Base-by-base conservation (phyloP, 2,113 vertebrate species). In the Propithecus coquereli region DNA sequence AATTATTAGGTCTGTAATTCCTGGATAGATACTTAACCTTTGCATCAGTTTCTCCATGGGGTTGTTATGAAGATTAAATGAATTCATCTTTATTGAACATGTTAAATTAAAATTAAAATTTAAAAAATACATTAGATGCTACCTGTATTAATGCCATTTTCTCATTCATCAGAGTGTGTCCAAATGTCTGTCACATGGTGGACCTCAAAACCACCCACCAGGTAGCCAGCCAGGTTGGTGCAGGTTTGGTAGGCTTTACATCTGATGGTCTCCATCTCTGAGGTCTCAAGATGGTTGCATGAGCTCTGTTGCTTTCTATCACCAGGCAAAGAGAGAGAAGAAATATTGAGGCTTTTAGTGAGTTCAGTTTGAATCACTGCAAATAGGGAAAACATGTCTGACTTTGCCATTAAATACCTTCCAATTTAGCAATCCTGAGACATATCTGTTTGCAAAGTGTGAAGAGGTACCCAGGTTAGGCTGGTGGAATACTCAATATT, bases 401-500 rank as follows among this genome's bases (percentile, higher is more conserved):
- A 81, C 45, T 87, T 94, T 95, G 76, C 57, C 65, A 47, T 57
- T 57, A 97, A 98, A 95, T 96, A 92, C 3, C 83, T 97, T 90
- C 59, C 30, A 82, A 59, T 68, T 97, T 97, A 96, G 76, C 52
- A 23, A 12, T 97, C 87, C 86, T 76, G 73, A 96, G 96, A 96
- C 89, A 96, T 95, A 94, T 94, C 93, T 98, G 91, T 97, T 97
- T 98, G 95, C 96, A 98, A 96, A 93, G 61, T 94, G 91, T 54
- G 93, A 96, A 68, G 61, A 96, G 89, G 52, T 87, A 88, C 94
- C 50, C 12, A 97, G 94, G 85, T 97, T 88, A 97, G 92, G 57
- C 93, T 98, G 97, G 97, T 86, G 79, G 66, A 92, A 76, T 90
- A 97, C 90, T 98, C 94, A 91, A 57, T 97, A 96, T 98, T 98